phyloP scores from a whole-genome alignment of 2,113 vertebrate genomes.

The Echinops telfairi region DNA sequence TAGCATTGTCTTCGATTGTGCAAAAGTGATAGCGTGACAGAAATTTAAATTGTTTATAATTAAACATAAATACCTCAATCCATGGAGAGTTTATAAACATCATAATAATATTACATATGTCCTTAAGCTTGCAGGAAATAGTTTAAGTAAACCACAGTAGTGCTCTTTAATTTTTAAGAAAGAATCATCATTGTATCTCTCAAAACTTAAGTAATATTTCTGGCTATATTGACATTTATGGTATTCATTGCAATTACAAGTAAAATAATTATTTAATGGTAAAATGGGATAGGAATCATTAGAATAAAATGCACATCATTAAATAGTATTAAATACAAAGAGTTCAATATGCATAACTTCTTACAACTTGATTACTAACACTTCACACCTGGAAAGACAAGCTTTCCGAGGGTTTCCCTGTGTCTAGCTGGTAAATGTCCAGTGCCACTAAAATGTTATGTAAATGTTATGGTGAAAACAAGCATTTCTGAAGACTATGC shows the following conservation, averaged over 20 bases:
- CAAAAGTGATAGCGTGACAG: neutral
- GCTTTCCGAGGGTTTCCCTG: neutral
- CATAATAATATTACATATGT: neutral
- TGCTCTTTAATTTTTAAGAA: neutral
- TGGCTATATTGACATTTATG: neutral
- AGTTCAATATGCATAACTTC: neutral
- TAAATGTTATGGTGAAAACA: conserved; percentile 42
- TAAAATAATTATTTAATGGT: neutral
- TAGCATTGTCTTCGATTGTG: neutral
- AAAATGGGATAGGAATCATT: neutral
- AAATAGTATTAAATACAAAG: conserved; percentile 19
- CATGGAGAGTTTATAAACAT: conserved; percentile 25
- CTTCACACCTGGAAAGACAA: neutral
- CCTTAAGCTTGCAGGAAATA: conserved; percentile 15
- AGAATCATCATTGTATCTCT: neutral
- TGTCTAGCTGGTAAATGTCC: conserved; percentile 26
- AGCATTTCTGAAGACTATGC: neutral
- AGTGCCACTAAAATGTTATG: neutral
- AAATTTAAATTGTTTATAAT: neutral
- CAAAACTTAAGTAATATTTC: conserved; percentile 28
- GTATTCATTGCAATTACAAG: neutral
- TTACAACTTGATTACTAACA: conserved; percentile 31
- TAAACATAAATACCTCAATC: neutral
- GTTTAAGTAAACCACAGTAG: neutral
- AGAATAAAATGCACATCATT: neutral